Percentiles rank a stretch among this genome's conserved stretches.
Conservation (phyloP, 2,797 vertebrate species). For the Phaenicophaeus curvirostris region DNA sequence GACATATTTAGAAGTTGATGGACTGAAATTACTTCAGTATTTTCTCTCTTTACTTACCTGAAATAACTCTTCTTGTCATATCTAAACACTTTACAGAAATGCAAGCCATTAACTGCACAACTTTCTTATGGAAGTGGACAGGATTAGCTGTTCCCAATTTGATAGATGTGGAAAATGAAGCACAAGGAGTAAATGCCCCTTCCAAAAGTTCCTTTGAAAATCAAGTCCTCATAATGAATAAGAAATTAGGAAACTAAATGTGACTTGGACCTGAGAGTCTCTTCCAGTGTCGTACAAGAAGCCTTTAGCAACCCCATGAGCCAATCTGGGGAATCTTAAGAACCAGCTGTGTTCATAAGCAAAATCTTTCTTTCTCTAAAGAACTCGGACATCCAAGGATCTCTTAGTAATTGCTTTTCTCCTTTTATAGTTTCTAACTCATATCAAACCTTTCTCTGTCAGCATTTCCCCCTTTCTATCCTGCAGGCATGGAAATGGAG, state of each 20-base stretch:
- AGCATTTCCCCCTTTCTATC: background rate
- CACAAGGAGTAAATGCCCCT: background rate
- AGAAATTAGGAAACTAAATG: conserved; percentile 1
- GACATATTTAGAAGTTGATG: background rate
- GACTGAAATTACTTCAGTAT: background rate
- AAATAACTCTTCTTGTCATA: background rate
- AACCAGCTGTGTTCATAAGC: background rate
- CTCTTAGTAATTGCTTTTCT: background rate
- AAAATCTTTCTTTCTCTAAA: background rate
- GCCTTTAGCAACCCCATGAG: background rate
- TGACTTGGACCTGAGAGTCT: background rate
- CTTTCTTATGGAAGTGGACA: background rate
- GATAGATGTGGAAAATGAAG: background rate
- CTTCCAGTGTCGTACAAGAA: background rate
- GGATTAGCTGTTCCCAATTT: background rate
- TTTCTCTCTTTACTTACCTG: background rate
- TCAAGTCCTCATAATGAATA: background rate
- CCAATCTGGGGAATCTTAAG: background rate
- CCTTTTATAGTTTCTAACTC: background rate
- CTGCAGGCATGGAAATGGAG: background rate
- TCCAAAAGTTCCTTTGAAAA: background rate
- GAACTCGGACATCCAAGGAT: background rate
- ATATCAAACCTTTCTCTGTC: background rate
- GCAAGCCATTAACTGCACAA: background rate
- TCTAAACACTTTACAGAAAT: background rate